Percentiles rank a stretch among this genome's conserved stretches.
Conservation (phyloP, 2,888 invertebrate species). For the Drosophila bunnanda region DNA sequence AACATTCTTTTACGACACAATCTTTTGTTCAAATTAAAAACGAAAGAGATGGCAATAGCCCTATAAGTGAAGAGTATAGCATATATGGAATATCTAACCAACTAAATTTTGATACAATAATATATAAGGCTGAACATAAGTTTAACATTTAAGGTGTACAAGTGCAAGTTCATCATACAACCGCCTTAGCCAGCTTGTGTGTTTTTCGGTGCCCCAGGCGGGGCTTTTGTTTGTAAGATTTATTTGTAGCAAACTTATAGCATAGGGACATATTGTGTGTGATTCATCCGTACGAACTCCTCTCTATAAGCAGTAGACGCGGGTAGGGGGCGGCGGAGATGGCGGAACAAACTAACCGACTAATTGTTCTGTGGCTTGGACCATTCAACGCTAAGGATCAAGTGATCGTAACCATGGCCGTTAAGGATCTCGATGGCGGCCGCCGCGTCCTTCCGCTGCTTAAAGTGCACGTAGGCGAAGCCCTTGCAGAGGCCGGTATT, state of each 20-base stretch:
- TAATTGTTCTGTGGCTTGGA: constrained; percentile 91
- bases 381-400: constrained; percentile 99
- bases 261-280: constrained; percentile 42
- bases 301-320: constrained; percentile 30
- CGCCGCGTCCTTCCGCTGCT: constrained; percentile 94
- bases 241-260: constrained; percentile 51
- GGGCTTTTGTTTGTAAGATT: constrained; percentile 27
- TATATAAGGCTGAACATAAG: not conserved
- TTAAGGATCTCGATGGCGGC: constrained; percentile 95
- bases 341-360: constrained; percentile 8
- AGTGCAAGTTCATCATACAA: no score
- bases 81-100: not conserved
- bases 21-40: not conserved
- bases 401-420: constrained; percentile 98
- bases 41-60: not conserved
- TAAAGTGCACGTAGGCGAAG: constrained; percentile 99
- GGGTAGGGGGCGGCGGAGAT: constrained; percentile 11
- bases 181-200: not conserved
- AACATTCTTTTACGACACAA: not conserved
- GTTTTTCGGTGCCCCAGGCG: constrained; percentile 22
- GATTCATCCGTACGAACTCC: constrained; percentile 29
- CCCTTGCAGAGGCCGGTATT: constrained; percentile 95
- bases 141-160: no score
- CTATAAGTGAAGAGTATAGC: no score
- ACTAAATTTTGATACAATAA: not conserved